A percentile compares a stretch with the other conserved stretches of the same genome.
phyloP scores from a whole-genome alignment of 2,113 vertebrate genomes.

The Notiomystis cincta region DNA sequence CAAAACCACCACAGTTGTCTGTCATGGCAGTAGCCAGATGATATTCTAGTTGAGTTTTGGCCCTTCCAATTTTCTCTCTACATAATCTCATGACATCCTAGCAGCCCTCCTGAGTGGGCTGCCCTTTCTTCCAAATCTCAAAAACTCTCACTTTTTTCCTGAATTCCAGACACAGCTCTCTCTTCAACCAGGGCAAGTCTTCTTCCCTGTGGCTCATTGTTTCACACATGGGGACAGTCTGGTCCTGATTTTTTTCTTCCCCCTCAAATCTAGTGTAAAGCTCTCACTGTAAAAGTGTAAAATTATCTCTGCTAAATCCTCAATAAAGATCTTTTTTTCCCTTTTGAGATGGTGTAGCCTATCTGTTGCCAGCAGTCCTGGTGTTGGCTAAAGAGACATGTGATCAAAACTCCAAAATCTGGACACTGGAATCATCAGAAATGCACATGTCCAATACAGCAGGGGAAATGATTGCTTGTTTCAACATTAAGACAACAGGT shows the following conservation, averaged over 20 bases:
- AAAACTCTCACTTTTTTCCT: background rate
- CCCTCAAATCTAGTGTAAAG: background rate
- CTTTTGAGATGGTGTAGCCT: background rate
- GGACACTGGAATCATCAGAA: background rate
- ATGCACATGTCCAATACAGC: background rate
- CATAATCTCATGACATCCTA: background rate
- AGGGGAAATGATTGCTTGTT: background rate
- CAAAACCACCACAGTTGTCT: background rate
- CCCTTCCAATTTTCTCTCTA: background rate
- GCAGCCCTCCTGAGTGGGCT: background rate
- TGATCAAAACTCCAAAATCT: background rate
- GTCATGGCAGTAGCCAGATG: background rate
- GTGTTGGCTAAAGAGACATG: fast-evolving
- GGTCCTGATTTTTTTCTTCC: background rate
- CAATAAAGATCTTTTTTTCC: background rate
- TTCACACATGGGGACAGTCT: background rate
- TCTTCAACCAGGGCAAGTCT: background rate
- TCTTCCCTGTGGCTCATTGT: background rate
- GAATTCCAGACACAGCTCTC: background rate
- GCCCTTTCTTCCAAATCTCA: background rate
- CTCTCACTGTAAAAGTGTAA: background rate
- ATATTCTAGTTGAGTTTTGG: background rate
- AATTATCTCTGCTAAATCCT: background rate
- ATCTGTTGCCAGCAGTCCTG: background rate
- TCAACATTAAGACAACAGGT: background rate